Conservation (phyloP, 2,888 invertebrate species). For the Oxystoma pomonae region DNA sequence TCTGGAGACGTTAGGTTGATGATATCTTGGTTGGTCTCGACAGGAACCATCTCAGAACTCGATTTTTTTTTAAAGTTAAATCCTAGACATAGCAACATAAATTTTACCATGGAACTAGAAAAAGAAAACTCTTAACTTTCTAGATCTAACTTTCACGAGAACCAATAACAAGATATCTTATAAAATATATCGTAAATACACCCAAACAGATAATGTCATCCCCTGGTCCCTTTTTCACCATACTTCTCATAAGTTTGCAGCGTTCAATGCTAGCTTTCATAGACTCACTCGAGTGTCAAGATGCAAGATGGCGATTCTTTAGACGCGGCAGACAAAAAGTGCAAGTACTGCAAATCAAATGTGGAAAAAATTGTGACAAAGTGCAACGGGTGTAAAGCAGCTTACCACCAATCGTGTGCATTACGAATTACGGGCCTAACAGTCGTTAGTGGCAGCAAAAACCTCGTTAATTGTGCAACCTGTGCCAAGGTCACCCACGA, state of each 20-base stretch:
- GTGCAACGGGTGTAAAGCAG: conserved; percentile 2
- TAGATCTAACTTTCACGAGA: neutral
- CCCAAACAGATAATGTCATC: neutral
- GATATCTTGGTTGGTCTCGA: neutral
- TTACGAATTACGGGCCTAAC: conserved; percentile 3
- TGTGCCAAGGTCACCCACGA: conserved; percentile 8
- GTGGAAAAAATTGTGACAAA: conserved; percentile 1
- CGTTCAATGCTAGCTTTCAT: neutral
- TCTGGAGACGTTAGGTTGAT: neutral
- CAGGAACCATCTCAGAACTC: neutral
- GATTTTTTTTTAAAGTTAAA: neutral
- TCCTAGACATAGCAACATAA: neutral
- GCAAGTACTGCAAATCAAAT: conserved; percentile 10
- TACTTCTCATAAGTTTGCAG: neutral
- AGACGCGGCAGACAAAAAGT: conserved; percentile 3
- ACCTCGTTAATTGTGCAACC: neutral
- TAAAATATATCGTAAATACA: neutral
- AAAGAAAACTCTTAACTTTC: neutral
- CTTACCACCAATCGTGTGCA: conserved; percentile 9
- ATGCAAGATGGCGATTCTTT: neutral
- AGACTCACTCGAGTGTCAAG: no score
- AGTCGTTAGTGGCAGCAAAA: conserved; percentile 10
- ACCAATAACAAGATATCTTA: neutral
- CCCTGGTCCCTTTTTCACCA: neutral
- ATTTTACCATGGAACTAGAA: neutral